Evolutionary conservation across 1,140 invertebrate genomes (phyloP).

Genomic region (Atta colombica): DNA sequence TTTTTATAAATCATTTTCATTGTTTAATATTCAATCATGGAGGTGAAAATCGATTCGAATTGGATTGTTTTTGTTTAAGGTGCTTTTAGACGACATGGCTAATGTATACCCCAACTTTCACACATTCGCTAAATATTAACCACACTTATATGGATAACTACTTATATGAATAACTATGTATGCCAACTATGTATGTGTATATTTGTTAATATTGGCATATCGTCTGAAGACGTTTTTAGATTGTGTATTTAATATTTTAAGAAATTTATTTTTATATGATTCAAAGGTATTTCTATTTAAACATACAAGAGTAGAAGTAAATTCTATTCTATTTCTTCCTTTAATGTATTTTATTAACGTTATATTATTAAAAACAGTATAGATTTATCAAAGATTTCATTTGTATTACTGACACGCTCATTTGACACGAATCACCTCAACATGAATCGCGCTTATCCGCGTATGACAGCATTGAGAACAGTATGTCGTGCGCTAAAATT

Average conservation of each 20-base stretch:
- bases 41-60: background rate
- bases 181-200: too few species aligned
- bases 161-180: too few species aligned
- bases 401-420: background rate
- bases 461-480: conserved; percentile 52
- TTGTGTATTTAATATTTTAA: background rate
- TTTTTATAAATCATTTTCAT: background rate
- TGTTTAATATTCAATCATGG: background rate
- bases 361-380: background rate
- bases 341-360: background rate
- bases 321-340: background rate
- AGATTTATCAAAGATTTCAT: conserved; percentile 2
- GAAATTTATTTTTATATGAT: background rate
- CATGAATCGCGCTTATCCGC: conserved; percentile 41
- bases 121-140: too few species aligned
- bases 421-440: conserved; percentile 10
- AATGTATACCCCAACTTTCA: too few species aligned
- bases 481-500: conserved; percentile 24
- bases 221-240: too few species aligned
- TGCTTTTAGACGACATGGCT: too few species aligned
- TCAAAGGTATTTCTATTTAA: background rate
- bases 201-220: too few species aligned
- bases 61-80: background rate
- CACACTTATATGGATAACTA: too few species aligned
- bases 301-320: background rate